phyloP scores from a whole-genome alignment of 2,113 vertebrate genomes.

The Ophthalmotilapia sp. region DNA sequence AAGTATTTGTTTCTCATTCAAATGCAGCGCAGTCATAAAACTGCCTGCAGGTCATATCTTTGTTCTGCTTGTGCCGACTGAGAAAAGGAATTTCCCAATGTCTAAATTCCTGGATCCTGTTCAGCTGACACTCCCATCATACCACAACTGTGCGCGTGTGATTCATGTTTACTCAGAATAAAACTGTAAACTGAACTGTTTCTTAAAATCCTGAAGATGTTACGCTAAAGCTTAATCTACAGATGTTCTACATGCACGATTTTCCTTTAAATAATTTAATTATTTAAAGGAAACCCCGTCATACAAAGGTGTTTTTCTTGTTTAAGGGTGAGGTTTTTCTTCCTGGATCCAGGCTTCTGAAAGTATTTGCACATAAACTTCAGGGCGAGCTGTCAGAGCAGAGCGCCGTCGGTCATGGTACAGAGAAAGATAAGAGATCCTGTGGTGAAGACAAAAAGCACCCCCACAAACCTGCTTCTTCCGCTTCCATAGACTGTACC shows the following conservation, averaged over 20 bases:
- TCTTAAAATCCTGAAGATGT: neutral
- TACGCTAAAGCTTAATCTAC: neutral
- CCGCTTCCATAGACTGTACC: neutral
- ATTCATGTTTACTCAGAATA: neutral
- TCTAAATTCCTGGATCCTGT: neutral
- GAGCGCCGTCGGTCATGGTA: accelerated
- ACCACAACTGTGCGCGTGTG: neutral
- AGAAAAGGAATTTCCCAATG: neutral
- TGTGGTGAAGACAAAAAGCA: neutral
- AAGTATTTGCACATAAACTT: neutral
- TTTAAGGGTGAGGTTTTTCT: neutral
- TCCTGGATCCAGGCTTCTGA: neutral
- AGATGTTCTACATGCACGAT: neutral
- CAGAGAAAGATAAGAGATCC: neutral
- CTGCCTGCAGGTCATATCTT: neutral
- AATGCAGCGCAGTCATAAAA: neutral
- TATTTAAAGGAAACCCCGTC: neutral
- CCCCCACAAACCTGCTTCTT: neutral
- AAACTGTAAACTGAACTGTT: neutral
- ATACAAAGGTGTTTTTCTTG: neutral
- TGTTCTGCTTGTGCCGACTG: neutral
- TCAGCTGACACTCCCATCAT: neutral
- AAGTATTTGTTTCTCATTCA: neutral
- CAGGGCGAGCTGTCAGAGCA: neutral
- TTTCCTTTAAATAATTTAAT: neutral